phyloP scores from a whole-genome alignment of 2,888 invertebrate genomes.

The Suillia variegata region DNA sequence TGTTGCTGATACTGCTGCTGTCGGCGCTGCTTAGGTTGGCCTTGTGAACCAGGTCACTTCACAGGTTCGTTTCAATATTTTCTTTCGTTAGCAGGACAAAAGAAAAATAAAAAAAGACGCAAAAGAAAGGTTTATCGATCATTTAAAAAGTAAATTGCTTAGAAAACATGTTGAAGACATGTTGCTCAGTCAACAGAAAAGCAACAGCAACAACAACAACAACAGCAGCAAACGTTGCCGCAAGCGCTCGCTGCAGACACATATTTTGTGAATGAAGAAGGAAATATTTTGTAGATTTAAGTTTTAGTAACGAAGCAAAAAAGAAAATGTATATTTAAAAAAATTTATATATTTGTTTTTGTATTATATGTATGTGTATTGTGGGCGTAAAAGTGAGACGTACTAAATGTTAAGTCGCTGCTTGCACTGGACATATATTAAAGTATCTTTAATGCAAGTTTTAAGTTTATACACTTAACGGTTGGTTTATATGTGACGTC shows the following conservation, averaged over 20 bases:
- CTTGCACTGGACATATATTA: no score
- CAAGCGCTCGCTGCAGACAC: no score
- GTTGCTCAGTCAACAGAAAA: conserved; percentile 13
- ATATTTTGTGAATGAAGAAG: neutral
- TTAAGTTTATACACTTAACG: no score
- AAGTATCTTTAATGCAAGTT: no score
- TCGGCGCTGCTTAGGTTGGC: conserved; percentile 16
- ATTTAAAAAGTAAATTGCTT: conserved; percentile 58
- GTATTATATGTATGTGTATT: no score
- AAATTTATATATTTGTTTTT: no score
- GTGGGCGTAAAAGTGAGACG: no score
- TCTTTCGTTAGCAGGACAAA: conserved; percentile 15
- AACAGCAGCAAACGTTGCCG: no score
- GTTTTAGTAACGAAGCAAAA: neutral
- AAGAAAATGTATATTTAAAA: no score
- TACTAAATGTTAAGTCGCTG: no score
- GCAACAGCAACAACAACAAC: neutral
- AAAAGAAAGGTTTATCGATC: conserved; percentile 54
- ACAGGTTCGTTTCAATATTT: neutral
- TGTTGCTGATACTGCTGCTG: neutral
- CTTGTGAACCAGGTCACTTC: conserved; percentile 12
- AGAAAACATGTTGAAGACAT: conserved; percentile 48
- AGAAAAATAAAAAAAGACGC: no score
- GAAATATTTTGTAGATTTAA: neutral
- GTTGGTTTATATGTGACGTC: no score